Conservation (phyloP, 2,888 invertebrate genomes). For the Lepidochrysops patricia region DNA sequence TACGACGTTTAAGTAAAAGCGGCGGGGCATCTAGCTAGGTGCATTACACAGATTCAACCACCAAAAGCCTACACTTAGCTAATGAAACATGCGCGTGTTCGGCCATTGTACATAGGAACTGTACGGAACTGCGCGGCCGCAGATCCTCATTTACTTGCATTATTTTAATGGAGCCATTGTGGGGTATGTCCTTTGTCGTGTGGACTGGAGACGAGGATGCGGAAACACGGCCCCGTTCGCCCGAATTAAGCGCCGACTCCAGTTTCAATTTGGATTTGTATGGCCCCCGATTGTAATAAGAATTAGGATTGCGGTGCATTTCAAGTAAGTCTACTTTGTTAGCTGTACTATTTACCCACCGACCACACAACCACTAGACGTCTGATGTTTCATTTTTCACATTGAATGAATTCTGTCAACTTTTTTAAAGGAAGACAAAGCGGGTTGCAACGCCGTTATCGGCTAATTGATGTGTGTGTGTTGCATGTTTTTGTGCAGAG, state of each 20-base stretch:
- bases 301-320: constrained; percentile 35
- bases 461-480: no score
- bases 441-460: no score
- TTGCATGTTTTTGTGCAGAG: no score
- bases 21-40: constrained; percentile 63
- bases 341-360: no score
- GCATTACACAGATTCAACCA: constrained; percentile 72
- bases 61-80: constrained; percentile 76
- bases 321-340: no score
- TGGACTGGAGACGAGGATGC: constrained; percentile 52
- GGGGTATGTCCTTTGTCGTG: constrained; percentile 69
- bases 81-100: constrained; percentile 73
- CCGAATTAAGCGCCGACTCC: constrained; percentile 46
- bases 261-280: constrained; percentile 49
- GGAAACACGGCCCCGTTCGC: constrained; percentile 61
- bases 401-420: no score
- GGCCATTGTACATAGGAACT: no score
- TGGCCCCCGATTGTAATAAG: constrained; percentile 32
- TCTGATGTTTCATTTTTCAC: no score
- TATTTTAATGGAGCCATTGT: constrained; percentile 75
- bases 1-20: constrained; percentile 73
- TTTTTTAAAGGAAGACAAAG: no score
- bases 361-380: no score
- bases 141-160: constrained; percentile 75
- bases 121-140: constrained; percentile 49